phyloP scores from a whole-genome alignment of 64 coral and sea anemone genomes.

The Pachyseris speciosa region DNA sequence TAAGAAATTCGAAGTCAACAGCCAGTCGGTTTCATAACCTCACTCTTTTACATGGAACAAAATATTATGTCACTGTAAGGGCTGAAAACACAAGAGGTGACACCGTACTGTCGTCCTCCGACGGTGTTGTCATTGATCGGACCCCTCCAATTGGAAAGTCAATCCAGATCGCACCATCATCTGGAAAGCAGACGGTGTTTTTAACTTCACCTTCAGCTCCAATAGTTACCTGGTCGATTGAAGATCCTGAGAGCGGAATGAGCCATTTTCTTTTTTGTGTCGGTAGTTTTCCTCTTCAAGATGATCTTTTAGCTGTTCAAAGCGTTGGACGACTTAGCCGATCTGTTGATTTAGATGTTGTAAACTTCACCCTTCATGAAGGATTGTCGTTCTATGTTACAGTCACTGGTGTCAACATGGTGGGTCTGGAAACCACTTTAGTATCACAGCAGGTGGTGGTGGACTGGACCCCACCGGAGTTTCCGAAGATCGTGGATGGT shows the following conservation, averaged over 20 bases:
- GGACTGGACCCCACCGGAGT: conserved; percentile 71
- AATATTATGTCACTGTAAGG: conserved; percentile 85
- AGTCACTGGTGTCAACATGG: conserved; percentile 72
- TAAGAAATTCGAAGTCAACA: conserved; percentile 28
- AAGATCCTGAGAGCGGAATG: conserved; percentile 83
- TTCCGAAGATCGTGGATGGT: conserved; percentile 66
- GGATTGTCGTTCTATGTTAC: conserved; percentile 81
- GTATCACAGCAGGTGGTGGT: conserved; percentile 75
- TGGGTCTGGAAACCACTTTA: conserved; percentile 68
- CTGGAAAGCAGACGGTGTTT: conserved; percentile 66
- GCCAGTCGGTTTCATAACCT: conserved; percentile 83
- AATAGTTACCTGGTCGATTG: conserved; percentile 76
- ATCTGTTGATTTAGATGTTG: conserved; percentile 78
- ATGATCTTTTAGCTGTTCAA: conserved; percentile 48
- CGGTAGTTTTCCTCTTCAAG: conserved; percentile 75
- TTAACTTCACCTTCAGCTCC: conserved; percentile 79
- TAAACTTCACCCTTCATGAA: conserved; percentile 73
- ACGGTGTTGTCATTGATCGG: conserved; percentile 85
- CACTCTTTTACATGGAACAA: conserved; percentile 76
- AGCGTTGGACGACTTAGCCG: conserved; percentile 48
- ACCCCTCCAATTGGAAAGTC: conserved; percentile 50
- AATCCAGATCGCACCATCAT: conserved; percentile 62
- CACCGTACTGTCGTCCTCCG: conserved; percentile 69
- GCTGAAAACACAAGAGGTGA: conserved; percentile 81
- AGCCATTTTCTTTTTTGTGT: conserved; percentile 60